Evolutionary conservation across 2,113 vertebrate species (phyloP).

Genomic region (Caranx ignobilis): DNA sequence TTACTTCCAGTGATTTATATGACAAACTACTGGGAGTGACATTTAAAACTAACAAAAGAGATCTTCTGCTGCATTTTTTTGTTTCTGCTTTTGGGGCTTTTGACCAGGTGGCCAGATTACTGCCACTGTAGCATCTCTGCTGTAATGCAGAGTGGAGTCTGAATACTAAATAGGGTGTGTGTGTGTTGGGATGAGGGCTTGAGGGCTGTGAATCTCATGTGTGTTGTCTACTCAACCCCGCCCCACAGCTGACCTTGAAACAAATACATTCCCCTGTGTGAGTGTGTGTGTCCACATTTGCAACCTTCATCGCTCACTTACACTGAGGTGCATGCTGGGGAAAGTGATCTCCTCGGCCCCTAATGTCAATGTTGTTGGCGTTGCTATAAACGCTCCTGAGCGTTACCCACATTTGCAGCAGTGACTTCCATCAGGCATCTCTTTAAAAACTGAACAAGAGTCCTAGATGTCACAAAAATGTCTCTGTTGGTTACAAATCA

Average conservation of each 20-base stretch:
- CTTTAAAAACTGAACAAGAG: not conserved
- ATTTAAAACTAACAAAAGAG: not conserved
- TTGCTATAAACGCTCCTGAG: not conserved
- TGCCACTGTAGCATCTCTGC: conserved; percentile 8
- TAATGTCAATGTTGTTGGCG: conserved; percentile 5
- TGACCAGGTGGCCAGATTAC: conserved; percentile 1
- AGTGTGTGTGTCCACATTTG: conserved; percentile 27
- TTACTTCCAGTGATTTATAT: not conserved
- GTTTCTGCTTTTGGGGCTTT: not conserved
- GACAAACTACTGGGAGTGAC: not conserved
- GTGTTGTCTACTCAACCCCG: conserved; percentile 62
- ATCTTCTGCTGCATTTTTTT: not conserved
- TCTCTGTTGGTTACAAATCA: not conserved
- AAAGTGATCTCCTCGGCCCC: conserved; percentile 30
- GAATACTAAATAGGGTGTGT: conserved; percentile 18
- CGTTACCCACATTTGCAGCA: conserved; percentile 1
- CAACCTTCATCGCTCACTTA: conserved; percentile 37
- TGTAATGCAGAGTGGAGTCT: conserved; percentile 28
- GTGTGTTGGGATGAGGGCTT: not conserved
- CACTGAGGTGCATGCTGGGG: conserved; percentile 18
- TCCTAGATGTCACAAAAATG: not conserved
- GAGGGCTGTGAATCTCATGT: conserved; percentile 43
- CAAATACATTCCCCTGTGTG: conserved; percentile 41
- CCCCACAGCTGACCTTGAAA: conserved; percentile 77
- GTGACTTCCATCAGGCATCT: not conserved